Conservation (phyloP, 2,113 vertebrate species). For the Phalacrocorax brasilianus region DNA sequence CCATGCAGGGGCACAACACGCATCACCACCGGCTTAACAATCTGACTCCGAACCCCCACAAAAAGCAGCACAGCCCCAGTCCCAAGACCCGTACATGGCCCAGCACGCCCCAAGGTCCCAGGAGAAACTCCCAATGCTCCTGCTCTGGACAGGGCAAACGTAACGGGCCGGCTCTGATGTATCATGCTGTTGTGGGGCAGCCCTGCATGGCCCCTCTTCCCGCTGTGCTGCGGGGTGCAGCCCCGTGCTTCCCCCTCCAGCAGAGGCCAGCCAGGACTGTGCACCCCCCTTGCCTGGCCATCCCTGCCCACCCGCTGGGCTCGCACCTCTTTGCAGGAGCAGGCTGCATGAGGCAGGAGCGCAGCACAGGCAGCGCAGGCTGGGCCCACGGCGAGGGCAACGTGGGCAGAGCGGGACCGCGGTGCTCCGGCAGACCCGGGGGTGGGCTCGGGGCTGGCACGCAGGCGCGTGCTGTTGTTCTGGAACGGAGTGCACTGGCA, state of each 20-base stretch:
- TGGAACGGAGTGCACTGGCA: constrained; percentile 57
- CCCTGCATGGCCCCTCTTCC: not conserved
- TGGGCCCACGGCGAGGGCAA: accelerated
- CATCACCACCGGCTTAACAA: accelerated
- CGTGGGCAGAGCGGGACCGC: not conserved
- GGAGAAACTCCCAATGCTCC: not conserved
- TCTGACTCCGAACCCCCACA: accelerated
- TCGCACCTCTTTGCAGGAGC: accelerated
- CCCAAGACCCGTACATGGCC: accelerated
- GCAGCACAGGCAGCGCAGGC: not conserved
- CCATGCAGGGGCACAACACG: accelerated
- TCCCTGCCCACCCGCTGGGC: accelerated
- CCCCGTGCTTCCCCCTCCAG: accelerated
- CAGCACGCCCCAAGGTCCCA: accelerated
- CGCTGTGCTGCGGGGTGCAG: not conserved
- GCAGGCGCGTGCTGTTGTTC: constrained; percentile 39
- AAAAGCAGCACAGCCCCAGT: not conserved
- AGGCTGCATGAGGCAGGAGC: not conserved
- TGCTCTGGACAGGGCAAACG: accelerated
- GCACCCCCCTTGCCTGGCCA: accelerated
- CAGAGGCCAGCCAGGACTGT: accelerated
- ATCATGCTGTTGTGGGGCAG: accelerated
- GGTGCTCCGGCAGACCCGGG: constrained; percentile 41
- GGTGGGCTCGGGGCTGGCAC: constrained; percentile 46
- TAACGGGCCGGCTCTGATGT: accelerated